Evolutionary conservation across 1,140 invertebrate species (phyloP), one percentile per base, ranked within the genome.

Genomic region (Nomia melanderi): DNA sequence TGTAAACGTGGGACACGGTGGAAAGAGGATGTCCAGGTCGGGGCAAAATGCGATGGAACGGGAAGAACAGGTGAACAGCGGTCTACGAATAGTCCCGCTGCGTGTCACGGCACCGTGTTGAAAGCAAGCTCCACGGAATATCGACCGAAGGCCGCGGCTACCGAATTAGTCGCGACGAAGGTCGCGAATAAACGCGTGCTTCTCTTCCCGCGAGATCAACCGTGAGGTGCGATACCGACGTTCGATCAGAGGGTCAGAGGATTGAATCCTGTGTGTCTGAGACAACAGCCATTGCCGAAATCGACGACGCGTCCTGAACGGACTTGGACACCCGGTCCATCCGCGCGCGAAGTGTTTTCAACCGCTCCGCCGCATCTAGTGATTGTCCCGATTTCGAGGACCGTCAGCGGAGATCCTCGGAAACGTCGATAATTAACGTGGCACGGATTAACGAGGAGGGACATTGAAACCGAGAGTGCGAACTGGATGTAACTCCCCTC

Each of bases 381-480:
- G n/a, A n/a, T n/a, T n/a, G n/a, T n/a, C n/a, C n/a, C n/a, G n/a
- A n/a, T n/a, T n/a, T n/a, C n/a, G n/a, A n/a, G n/a, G n/a, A n/a
- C n/a, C n/a, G 47, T 20, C 47, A 23, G 47, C 17, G 3, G 23
- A 1, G 25, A 39, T 11, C 5, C 8, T 9, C 6, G 17, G 14
- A 11, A 20, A 25, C 50, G 7, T 44, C 50, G 63, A 25, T 9
- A 59, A 60, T 50, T 27, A 69, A 39, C 60, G 53, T 6, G 41
- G 29, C 64, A n/a, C 27, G n/a, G 73, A 59, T 76, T 60, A 50
- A 57, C 73, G 14, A 39, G 27, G 66, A 63, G 73, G 56, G 65
- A 77, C 67, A 39, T 82, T 78, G 65, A 82, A 77, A 77, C 47
- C 63, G 81, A 77, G 80, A 82, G 60, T 70, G 72, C 36, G 79